Base-by-base conservation (phyloP, 2,797 vertebrate species). In the Carapus acus region DNA sequence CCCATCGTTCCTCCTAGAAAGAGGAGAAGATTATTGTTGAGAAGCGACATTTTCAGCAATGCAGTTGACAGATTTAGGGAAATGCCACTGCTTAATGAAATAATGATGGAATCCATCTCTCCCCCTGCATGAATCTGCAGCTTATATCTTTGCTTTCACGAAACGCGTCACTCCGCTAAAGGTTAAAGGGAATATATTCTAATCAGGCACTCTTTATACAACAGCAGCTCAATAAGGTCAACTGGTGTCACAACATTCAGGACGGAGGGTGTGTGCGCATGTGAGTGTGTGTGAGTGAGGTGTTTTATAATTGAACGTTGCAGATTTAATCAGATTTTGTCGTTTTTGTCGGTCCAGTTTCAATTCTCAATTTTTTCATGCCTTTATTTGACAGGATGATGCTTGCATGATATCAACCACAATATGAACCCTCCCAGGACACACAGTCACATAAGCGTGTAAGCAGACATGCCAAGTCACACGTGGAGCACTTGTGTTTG, bases 171-270 rank as follows among this genome's bases (percentile, higher is more conserved):
- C 71, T 85, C 77, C 18, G 41, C 57, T 80, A 82, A 85, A 85
- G 82, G 83, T 86, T 84, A 84, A 85, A 85, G 74, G 79, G 75
- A 83, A 82, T 77, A 60, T 86, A 80, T 83, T 89, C 81, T 80
- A 88, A 88, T 86, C 82, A 88, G 87, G 84, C 73, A 78, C 71
- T 83, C 74, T 83, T 83, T 87, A 90, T 89, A 91, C 88, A 91
- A 81, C 83, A 87, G 83, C 81, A 84, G 79, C 88, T 84, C 83
- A 82, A 78, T 92, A 93, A 93, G 91, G 93, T 93, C 90, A 91
- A 86, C 82, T 87, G 86, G 86, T 89, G 85, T 86, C 85, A 83
- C 73, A 83, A 74, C 81, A 83, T 76, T 79, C 76, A 73, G 69
- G 62, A 41, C 58, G 50, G 66, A 63, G 65, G 55, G 71, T 62